Percentiles rank a stretch among this genome's conserved stretches.
These are phyloP conservation scores for Callosobruchus maculatus DNA, from an alignment of 2,888 invertebrate genomes.

Conservation along the genomic window DNA sequence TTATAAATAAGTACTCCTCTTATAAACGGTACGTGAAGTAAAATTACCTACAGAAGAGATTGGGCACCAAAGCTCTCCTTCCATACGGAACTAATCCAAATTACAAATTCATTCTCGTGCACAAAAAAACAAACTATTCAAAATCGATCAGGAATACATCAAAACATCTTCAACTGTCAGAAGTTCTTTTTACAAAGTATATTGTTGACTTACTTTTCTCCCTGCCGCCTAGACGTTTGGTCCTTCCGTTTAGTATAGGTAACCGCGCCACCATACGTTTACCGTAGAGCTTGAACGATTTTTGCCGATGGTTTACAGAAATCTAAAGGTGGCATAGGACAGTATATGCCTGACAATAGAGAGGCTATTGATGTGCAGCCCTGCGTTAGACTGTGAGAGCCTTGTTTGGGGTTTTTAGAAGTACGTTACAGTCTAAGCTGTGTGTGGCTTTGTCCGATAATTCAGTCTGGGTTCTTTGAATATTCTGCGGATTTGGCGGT, in stretches of 20 bases:
- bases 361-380: background rate
- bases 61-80: background rate
- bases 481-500: conserved; percentile 4
- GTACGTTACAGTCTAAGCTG: background rate
- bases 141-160: background rate
- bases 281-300: background rate
- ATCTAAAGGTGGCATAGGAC: background rate
- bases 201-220: conserved; percentile 2
- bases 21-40: too few species aligned
- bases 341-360: background rate
- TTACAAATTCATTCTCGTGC: background rate
- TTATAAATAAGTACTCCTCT: too few species aligned
- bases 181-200: background rate
- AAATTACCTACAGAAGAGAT: too few species aligned
- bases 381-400: background rate
- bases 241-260: conserved; percentile 2
- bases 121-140: background rate
- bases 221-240: background rate
- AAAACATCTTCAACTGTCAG: conserved; percentile 1
- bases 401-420: background rate
- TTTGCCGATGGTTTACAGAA: background rate
- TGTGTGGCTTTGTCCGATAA: background rate
- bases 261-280: background rate
- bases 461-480: background rate
- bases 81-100: background rate